Evolutionary conservation across 2,888 invertebrate species (phyloP).

Genomic region (Crocallis elinguaria): DNA sequence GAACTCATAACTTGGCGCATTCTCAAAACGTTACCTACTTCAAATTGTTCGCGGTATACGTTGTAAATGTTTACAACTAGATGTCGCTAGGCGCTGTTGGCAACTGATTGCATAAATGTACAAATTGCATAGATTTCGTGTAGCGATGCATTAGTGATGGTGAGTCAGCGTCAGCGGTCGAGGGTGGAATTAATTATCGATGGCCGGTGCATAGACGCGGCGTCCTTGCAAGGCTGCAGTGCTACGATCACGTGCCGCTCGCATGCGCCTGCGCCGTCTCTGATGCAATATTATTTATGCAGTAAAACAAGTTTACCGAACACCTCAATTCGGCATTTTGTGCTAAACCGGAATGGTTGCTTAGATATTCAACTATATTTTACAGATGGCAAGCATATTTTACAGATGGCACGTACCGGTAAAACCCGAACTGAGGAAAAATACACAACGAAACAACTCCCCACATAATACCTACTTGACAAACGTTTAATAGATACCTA

Average conservation of each 20-base stretch:
- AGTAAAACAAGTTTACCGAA: constrained; percentile 7
- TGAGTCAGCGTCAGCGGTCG: constrained; percentile 68
- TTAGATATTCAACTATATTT: no score
- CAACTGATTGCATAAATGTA: constrained; percentile 6
- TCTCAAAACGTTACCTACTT: constrained; percentile 36
- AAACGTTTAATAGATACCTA: no score
- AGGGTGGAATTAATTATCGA: constrained; percentile 79
- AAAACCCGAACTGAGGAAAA: no score
- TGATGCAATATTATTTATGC: not conserved
- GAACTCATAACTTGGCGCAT: constrained; percentile 39
- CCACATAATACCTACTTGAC: no score
- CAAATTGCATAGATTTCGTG: constrained; percentile 27
- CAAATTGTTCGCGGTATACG: constrained; percentile 28
- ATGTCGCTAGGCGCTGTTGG: constrained; percentile 32
- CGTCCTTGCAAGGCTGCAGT: constrained; percentile 82
- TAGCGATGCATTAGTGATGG: constrained; percentile 39
- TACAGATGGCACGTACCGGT: no score
- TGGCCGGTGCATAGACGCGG: constrained; percentile 72
- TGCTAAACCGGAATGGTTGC: no score
- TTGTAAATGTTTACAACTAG: constrained; percentile 34
- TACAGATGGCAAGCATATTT: no score
- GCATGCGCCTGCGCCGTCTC: constrained; percentile 43
- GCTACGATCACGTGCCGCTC: constrained; percentile 63
- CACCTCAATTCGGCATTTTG: not conserved
- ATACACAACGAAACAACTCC: no score